Base-by-base conservation (phyloP, 1,140 invertebrate genomes). In the Aphelinus atriplicis region DNA sequence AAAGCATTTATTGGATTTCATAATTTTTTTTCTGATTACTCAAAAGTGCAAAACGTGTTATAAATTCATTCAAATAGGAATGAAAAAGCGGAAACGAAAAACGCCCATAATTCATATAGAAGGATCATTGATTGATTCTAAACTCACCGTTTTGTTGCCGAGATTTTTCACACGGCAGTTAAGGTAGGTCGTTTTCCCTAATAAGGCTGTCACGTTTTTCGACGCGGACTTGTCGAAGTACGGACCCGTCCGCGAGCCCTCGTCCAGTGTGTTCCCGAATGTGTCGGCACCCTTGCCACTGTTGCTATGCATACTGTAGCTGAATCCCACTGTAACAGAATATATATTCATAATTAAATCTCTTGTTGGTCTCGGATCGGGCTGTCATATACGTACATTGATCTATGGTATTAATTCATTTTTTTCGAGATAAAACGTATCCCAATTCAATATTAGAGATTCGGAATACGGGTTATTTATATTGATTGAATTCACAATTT, bases 161-260 rank as follows among this genome's bases (percentile, higher is more conserved):
- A 96, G 89, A 86, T 95, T 95, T 88, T 95, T 94, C 56, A 96
- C 93, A 74, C 93, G 90, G 83, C 95, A 96, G 81, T 93, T 95
- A 78, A 96, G 90, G 80, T 94, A 95, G 26, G 95, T 94, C 43
- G 94, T 95, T 82, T 95, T 95, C 70, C 94, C 94, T 53, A 95
- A 88, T 43, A 95, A 88, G 0, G 94, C 94, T 9, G 95, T 96
- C 68, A 96, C 93, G 87, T 95, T 95, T 84, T 91, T 92, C 6
- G 93, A 93, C 57, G 91, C 90, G 7, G 90, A 86, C 69, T 90
- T 88, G 83, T 94, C 93, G 82, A 94, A 93, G 83, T 92, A 92
- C 3, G 93, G 93, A 10, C 90, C 90, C 64, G 81, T 79, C 72
- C 85, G 83, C 64, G 85, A 68, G 51, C 76, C 65, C 58, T 86